A percentile compares a stretch with the other conserved stretches of the same genome.
These are phyloP conservation scores for Girardinus metallicus DNA, from an alignment of 2,797 vertebrate genomes.

Conservation along the genomic window DNA sequence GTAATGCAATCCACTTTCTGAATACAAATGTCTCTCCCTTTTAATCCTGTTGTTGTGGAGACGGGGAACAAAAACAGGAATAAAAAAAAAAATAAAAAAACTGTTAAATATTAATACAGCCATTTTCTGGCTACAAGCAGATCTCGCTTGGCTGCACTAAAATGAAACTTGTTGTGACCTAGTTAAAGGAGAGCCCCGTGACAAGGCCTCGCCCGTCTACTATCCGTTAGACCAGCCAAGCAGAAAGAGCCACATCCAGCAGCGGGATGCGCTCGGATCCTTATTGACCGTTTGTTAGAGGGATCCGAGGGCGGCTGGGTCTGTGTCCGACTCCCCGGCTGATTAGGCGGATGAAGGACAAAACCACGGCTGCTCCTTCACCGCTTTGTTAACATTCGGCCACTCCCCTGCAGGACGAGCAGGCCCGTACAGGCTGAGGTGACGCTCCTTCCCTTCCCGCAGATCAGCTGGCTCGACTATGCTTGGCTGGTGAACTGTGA, in stretches of 20 bases:
- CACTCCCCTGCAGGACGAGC: conserved; percentile 65
- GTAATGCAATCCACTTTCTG: conserved; percentile 60
- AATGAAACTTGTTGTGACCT: conserved; percentile 81
- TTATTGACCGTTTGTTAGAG: conserved; percentile 65
- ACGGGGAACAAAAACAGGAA: conserved; percentile 34
- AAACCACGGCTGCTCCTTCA: conserved; percentile 12
- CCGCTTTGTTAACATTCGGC: conserved; percentile 61
- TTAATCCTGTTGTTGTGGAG: conserved; percentile 52
- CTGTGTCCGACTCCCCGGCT: conserved; percentile 52
- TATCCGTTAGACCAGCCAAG: conserved; percentile 61
- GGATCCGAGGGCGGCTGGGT: conserved; percentile 38
- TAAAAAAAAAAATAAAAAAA: conserved; percentile 30
- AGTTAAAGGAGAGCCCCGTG: conserved; percentile 75
- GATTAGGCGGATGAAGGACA: conserved; percentile 75
- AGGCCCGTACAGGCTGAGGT: conserved; percentile 68
- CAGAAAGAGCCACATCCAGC: conserved; percentile 63
- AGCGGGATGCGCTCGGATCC: conserved; percentile 46
- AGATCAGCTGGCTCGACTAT: conserved; percentile 65
- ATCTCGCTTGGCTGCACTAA: conserved; percentile 77
- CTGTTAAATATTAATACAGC: conserved; percentile 79
- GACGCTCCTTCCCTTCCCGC: conserved; percentile 61
- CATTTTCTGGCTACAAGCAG: conserved; percentile 69
- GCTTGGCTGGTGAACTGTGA: conserved; percentile 76
- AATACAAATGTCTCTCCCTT: conserved; percentile 57
- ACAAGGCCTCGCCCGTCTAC: conserved; percentile 62